Evolutionary conservation across 2,888 invertebrate species (phyloP).

Genomic region (Agrenia bidenticulata): DNA sequence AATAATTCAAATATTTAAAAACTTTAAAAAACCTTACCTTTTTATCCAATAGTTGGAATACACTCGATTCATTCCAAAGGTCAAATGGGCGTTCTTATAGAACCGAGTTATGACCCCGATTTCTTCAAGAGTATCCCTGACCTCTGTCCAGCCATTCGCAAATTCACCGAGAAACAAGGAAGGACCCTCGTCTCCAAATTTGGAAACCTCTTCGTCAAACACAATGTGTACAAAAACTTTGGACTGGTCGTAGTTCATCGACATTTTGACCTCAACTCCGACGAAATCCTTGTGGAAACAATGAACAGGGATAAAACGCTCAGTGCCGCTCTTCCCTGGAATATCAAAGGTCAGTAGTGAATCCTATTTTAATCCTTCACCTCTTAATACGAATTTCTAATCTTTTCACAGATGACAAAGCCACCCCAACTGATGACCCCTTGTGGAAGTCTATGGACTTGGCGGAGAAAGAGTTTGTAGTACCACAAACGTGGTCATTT

Average conservation of each 20-base stretch:
- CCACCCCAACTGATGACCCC: background rate
- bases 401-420: too few species aligned
- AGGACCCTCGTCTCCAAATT: background rate
- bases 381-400: too few species aligned
- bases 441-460: background rate
- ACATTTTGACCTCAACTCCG: background rate
- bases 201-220: background rate
- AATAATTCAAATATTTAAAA: too few species aligned
- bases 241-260: background rate
- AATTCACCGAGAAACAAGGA: background rate
- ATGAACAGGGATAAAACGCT: background rate
- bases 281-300: background rate
- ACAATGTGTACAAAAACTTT: background rate
- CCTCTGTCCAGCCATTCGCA: background rate
- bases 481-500: background rate
- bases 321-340: background rate
- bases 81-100: background rate
- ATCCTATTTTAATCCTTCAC: too few species aligned
- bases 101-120: background rate
- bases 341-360: background rate
- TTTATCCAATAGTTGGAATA: too few species aligned
- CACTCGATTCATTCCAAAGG: too few species aligned
- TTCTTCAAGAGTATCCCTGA: background rate
- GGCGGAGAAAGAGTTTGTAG: background rate
- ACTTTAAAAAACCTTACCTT: too few species aligned